Evolutionary conservation across 2,797 vertebrate genomes (phyloP).

Genomic region (Leptatherina wallacei): DNA sequence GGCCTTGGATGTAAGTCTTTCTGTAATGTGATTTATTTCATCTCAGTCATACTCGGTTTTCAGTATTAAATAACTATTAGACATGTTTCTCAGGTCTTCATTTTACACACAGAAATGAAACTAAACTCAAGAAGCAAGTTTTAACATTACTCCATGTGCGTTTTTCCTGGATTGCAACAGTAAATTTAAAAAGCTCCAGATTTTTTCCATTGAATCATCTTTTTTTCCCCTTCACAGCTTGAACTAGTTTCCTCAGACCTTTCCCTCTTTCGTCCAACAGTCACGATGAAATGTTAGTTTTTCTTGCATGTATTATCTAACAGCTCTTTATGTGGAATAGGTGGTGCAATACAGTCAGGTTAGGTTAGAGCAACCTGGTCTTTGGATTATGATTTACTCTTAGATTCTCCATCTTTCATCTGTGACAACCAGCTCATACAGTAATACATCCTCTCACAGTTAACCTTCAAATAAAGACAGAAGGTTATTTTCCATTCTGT

Average conservation of each 20-base stretch:
- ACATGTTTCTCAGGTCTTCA: not conserved
- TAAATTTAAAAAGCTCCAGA: not conserved
- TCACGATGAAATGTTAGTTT: constrained; percentile 6
- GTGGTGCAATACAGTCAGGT: constrained; percentile 8
- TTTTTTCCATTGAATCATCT: not conserved
- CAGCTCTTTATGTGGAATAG: not conserved
- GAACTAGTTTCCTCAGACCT: not conserved
- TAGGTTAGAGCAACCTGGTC: constrained; percentile 10
- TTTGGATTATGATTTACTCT: too few relatives aligned
- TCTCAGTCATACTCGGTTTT: not conserved
- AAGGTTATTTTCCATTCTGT: too few relatives aligned
- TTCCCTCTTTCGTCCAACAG: constrained; percentile 3
- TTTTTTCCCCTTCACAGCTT: not conserved
- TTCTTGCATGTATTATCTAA: constrained; percentile 8
- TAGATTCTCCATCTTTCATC: too few relatives aligned
- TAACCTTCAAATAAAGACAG: too few relatives aligned
- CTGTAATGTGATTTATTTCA: not conserved
- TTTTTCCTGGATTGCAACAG: constrained; percentile 27
- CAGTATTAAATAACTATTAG: fast-evolving
- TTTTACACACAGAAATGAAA: constrained; percentile 26
- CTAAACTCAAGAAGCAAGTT: constrained; percentile 19
- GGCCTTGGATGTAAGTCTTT: constrained; percentile 91
- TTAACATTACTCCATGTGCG: constrained; percentile 20
- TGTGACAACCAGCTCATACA: too few relatives aligned
- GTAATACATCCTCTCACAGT: too few relatives aligned